Base-by-base conservation (phyloP, 2,113 vertebrate species). In the Aepyceros melampus region DNA sequence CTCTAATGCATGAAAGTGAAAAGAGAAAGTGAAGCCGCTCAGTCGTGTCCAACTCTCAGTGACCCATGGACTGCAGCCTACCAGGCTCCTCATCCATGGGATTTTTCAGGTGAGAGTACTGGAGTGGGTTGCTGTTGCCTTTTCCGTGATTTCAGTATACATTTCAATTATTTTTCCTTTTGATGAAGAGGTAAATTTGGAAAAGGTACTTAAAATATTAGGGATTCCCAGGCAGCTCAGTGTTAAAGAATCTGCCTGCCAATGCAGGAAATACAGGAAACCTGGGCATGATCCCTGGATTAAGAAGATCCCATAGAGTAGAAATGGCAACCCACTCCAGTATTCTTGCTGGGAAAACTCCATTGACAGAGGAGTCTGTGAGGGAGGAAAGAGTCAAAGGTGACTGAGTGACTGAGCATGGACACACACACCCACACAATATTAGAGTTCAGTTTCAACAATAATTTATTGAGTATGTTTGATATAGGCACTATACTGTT, bases 401-500 rank as follows among this genome's bases (percentile, higher is more conserved):
- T 76, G 40, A 43, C 40, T 43, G 40, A 76, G 40, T 7, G 40
- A 27, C 29, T 40, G 36, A 76, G 40, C 71, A 43, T 27, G 40
- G 23, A 7, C 71, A 14, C 4, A 71, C 67, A 74, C 19, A 40
- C 67, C 12, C 36, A 25, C 36, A 64, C 74, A 55, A 6, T 76
- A 58, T 49, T 89, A 58, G n/a, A 31, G 31, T 58, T 97, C 16
- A 56, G 5, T 87, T 97, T 97, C 55, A 93, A 88, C 51, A 92
- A 53, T 94, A 55, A 67, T 60, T 91, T 81, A 55, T 85, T 49
- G 27, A 76, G 15, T 83, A 19, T 90, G 2, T 60, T 94, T 62
- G 19, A 4, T 87, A 5, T 83, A 90, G 31, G 8, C 6, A 83
- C 40, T 58, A 78, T 40, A 40, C 31, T 87, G 14, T 76, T 96